These are phyloP conservation scores for Leiothrix lutea DNA, from an alignment of 2,113 vertebrate species.

Conservation along the genomic window DNA sequence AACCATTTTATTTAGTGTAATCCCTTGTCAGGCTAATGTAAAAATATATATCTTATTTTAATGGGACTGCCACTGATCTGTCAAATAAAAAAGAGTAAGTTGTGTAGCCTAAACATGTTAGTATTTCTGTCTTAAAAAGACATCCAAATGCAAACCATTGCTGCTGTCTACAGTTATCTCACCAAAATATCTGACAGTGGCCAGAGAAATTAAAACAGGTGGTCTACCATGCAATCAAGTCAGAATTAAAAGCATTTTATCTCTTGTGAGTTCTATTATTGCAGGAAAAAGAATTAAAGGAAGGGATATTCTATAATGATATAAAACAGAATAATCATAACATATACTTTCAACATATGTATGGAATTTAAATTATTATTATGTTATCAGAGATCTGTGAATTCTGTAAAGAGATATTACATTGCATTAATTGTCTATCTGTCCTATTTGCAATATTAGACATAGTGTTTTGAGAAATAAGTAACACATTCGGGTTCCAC, in stretches of 20 bases:
- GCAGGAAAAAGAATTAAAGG: not conserved
- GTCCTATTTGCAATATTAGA: not conserved
- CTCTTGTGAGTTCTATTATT: not conserved
- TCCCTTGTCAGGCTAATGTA: conserved; percentile 59
- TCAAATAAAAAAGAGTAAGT: conserved; percentile 39
- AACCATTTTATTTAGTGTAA: conserved; percentile 66
- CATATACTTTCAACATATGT: not conserved
- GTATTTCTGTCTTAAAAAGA: not conserved
- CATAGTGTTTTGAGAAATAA: not conserved
- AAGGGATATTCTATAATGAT: not conserved
- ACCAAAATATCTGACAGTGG: not conserved
- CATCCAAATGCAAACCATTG: not conserved
- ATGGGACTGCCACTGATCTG: conserved; percentile 54
- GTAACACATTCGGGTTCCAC: not conserved
- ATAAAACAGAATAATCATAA: not conserved
- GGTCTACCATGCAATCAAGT: not conserved
- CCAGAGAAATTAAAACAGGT: conserved; percentile 13
- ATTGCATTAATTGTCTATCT: not conserved
- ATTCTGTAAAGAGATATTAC: not conserved
- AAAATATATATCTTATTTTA: conserved; percentile 57
- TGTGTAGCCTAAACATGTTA: not conserved
- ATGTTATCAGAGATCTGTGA: not conserved
- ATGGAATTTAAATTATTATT: not conserved
- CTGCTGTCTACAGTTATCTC: not conserved
- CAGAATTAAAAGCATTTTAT: not conserved